Conservation (phyloP, 2,113 vertebrate genomes). For the Xiphorhynchus elegans region DNA sequence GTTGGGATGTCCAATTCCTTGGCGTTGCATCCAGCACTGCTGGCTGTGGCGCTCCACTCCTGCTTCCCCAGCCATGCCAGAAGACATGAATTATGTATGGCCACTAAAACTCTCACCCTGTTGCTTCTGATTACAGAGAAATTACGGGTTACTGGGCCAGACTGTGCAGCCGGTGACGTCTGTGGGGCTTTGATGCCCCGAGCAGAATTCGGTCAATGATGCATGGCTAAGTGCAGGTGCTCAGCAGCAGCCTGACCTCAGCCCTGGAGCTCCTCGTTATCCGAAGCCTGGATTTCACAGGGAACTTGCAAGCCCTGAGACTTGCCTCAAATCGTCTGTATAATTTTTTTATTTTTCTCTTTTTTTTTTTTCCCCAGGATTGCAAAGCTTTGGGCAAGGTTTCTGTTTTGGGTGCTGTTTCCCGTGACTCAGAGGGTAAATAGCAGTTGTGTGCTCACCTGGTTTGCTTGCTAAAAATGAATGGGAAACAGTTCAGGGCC, state of each 20-base stretch:
- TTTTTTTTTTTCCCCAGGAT: neutral
- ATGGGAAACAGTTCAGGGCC: neutral
- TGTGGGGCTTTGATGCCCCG: neutral
- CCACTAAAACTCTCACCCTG: neutral
- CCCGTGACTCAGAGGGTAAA: conserved; percentile 43
- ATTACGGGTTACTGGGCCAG: neutral
- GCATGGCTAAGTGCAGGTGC: neutral
- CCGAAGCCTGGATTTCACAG: neutral
- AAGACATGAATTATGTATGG: conserved; percentile 13
- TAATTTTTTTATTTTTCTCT: neutral
- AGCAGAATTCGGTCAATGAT: neutral
- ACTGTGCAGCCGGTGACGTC: neutral
- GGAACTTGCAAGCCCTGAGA: neutral
- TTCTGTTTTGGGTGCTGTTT: neutral
- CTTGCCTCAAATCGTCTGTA: neutral
- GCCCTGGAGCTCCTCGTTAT: neutral
- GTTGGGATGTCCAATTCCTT: neutral
- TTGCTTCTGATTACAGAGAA: conserved; percentile 14
- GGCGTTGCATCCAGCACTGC: rapidly evolving
- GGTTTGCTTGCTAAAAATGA: conserved; percentile 18
- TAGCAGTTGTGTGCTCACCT: conserved; percentile 36
- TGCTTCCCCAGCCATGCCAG: neutral
- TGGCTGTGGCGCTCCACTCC: neutral
- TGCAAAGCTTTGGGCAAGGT: neutral
- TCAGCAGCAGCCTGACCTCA: neutral